A percentile compares a stretch with the other conserved stretches of the same genome.
phyloP scores from a whole-genome alignment of 2,113 vertebrate genomes.

The Asarcornis scutulata region DNA sequence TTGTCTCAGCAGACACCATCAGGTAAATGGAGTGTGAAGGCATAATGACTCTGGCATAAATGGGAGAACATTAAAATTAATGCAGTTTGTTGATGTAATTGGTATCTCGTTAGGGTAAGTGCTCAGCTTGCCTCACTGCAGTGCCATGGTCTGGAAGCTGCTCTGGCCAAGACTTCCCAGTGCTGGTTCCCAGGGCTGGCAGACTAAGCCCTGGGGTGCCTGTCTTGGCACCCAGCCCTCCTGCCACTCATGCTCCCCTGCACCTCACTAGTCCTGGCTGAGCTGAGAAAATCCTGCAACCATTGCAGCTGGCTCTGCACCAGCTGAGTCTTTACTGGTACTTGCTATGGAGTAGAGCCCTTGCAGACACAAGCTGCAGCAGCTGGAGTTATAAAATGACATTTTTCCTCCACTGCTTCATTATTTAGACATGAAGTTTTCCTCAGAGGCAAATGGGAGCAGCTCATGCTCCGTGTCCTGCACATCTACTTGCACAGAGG shows the following conservation, averaged over 20 bases:
- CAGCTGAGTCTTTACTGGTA: neutral
- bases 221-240: neutral
- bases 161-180: accelerated
- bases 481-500: neutral
- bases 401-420: neutral
- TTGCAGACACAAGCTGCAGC: neutral
- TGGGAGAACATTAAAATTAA: conserved; percentile 49
- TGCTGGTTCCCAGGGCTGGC: neutral
- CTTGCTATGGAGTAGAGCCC: neutral
- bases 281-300: neutral
- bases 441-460: neutral
- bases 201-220: neutral
- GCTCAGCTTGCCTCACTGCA: neutral
- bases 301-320: neutral
- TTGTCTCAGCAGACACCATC: conserved; percentile 12
- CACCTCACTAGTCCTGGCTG: neutral
- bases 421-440: neutral
- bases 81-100: conserved; percentile 45
- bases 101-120: conserved; percentile 39
- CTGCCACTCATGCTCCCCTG: accelerated
- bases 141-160: neutral
- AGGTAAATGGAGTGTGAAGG: conserved; percentile 60
- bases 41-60: neutral
- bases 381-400: neutral
- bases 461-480: neutral